Conservation (phyloP, 1,140 invertebrate genomes). For the Cotesia typhae region DNA sequence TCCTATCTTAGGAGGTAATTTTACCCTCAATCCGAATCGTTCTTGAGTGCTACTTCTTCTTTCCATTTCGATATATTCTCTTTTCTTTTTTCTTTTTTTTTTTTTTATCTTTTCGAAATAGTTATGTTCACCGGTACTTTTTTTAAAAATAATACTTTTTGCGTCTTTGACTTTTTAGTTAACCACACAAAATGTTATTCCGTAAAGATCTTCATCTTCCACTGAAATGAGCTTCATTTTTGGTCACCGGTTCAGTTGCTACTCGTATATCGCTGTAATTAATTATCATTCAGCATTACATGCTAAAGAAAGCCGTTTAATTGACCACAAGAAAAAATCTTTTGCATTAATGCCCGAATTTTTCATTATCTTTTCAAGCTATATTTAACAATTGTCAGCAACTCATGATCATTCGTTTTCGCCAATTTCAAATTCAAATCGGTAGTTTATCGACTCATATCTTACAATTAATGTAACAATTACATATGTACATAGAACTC, state of each 20-base stretch:
- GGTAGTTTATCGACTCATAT: neutral
- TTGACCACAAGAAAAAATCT: slow-evolving; percentile 1
- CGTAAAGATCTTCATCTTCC: slow-evolving; percentile 35
- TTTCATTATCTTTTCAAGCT: slow-evolving; percentile 4
- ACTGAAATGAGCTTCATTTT: slow-evolving; percentile 16
- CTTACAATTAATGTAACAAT: neutral
- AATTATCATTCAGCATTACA: slow-evolving; percentile 21
- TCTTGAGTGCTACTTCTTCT: slow-evolving; percentile 32
- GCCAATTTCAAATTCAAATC: neutral
- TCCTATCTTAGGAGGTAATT: slow-evolving; percentile 49
- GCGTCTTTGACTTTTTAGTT: slow-evolving; percentile 9
- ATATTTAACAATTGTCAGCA: neutral
- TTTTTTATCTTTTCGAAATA: slow-evolving; percentile 5
- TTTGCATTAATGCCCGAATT: neutral
- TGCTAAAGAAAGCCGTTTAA: slow-evolving; percentile 24
- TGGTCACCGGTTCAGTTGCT: slow-evolving; percentile 20
- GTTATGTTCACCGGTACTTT: slow-evolving; percentile 19
- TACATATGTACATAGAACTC: too few relatives aligned
- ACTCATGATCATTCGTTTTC: neutral
- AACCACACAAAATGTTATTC: slow-evolving; percentile 5
- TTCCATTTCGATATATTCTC: slow-evolving; percentile 16
- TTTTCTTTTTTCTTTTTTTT: slow-evolving; percentile 9
- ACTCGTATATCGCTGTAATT: slow-evolving; percentile 32
- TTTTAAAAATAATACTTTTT: slow-evolving; percentile 11
- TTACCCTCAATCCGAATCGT: slow-evolving; percentile 45